Base-by-base conservation (phyloP, 2,797 vertebrate genomes). In the Tapirus indicus region DNA sequence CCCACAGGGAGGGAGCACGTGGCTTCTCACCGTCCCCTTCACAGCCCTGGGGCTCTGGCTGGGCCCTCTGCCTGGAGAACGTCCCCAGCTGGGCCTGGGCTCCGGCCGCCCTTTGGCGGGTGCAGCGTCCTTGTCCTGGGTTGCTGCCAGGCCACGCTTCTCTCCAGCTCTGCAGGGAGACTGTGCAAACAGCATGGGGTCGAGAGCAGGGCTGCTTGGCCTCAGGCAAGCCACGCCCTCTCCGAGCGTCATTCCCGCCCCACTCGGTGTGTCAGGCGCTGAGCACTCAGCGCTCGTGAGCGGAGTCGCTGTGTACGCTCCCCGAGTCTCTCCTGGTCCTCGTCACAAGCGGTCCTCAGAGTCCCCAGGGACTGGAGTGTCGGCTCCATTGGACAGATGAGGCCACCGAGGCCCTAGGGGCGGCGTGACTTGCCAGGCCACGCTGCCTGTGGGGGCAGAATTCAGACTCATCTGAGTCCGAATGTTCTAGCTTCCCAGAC, bases 381-480 rank as follows among this genome's bases (percentile, higher is more conserved):
- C 79, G 2, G 88, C 58, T 88, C 77, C 66, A 1, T 58, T 25
- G 56, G 74, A 83, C 54, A 41, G 64, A 87, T 7, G 93, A 79
- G 86, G 80, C 58, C 90, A 7, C 32, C 0, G 5, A 88, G 95
- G 77, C 85, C 85, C 72, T 25, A 68, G 85, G 80, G 85, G 38
- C 7, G 6, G 77, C 7, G 0, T 64, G 82, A 80, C 56, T 78
- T 66, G 56, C 14, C 71, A 49, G 58, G 89, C 52, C 17, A 5
- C 0, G 64, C 75, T n/a, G 60, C 85, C 79, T 20, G 7, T 25
- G 25, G 41, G 68, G 85, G 87, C 38, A 35, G 85, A 56, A 71
- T 93, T 91, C 2, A 1, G 96, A 97, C 94, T 94, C 77, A 1
- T 3, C 9, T 23, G 38, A 49, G 96, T 96, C 93, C 47, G 83